A percentile compares a stretch with the other conserved stretches of the same genome.
Conservation (phyloP, 2,888 invertebrate species). For the Uloborus plumipes region DNA sequence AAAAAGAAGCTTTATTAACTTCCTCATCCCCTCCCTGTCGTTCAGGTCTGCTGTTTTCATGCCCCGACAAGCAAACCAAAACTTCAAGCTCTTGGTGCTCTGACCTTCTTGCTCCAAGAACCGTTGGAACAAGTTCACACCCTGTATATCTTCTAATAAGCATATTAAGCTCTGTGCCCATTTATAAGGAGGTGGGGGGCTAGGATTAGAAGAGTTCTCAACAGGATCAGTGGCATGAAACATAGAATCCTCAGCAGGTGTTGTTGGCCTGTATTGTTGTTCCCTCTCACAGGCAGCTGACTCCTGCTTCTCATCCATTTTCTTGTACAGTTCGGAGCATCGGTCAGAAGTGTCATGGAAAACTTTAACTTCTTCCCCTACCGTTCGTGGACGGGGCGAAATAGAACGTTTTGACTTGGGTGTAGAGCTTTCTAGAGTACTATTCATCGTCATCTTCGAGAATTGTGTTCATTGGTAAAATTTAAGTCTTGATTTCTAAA, state of each 20-base stretch:
- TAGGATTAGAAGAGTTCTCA: conserved; percentile 22
- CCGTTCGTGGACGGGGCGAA: conserved; percentile 36
- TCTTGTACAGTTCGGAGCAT: conserved; percentile 4
- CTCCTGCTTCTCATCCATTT: conserved; percentile 13
- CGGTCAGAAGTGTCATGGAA: conserved; percentile 30
- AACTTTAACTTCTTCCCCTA: conserved; percentile 36
- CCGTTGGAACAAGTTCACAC: conserved; percentile 85
- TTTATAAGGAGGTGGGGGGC: conserved; percentile 82
- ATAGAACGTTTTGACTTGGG: conserved; percentile 7
- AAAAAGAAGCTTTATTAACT: conserved; percentile 38
- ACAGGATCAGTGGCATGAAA: not conserved
- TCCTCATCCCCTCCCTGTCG: conserved; percentile 18
- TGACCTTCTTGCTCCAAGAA: conserved; percentile 71
- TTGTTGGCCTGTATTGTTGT: not conserved
- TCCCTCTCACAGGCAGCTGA: conserved; percentile 2
- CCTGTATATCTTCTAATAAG: conserved; percentile 89
- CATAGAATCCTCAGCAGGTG: not conserved
- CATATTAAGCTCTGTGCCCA: conserved; percentile 90
- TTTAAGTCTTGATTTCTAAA: not conserved
- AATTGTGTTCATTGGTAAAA: conserved; percentile 10
- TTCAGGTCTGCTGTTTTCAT: conserved; percentile 30
- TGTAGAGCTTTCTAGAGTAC: conserved; percentile 7
- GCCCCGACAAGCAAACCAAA: conserved; percentile 90
- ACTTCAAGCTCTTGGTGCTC: conserved; percentile 72
- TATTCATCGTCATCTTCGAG: conserved; percentile 19